These are phyloP conservation scores for Lanistes nyassanus DNA, from an alignment of 1,140 invertebrate genomes.

Conservation along the genomic window DNA sequence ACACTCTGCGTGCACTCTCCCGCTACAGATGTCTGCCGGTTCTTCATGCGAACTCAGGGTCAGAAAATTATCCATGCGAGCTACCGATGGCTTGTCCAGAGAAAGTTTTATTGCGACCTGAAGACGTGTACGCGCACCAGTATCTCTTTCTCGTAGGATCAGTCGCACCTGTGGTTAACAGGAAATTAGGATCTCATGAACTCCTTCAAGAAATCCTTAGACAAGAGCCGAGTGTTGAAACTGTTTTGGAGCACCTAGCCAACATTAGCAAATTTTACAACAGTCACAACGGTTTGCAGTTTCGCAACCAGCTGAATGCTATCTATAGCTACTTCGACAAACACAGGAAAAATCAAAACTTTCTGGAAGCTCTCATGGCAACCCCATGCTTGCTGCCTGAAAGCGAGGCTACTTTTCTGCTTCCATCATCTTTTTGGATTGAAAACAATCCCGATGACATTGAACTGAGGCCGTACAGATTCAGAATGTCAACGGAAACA, in stretches of 20 bases:
- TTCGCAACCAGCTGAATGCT: neutral
- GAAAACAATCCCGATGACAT: too few relatives aligned
- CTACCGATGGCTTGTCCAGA: neutral
- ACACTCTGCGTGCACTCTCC: conserved; percentile 1
- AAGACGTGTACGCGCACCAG: conserved; percentile 2
- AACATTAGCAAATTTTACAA: neutral
- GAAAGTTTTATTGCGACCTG: neutral
- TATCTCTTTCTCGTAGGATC: neutral
- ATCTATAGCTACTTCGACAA: neutral
- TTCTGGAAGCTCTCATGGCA: neutral
- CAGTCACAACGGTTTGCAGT: neutral
- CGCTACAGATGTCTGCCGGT: conserved; percentile 5
- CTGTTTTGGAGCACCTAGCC: conserved; percentile 5
- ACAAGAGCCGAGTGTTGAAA: neutral
- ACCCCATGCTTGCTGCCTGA: conserved; percentile 9
- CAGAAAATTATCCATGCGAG: conserved; percentile 5
- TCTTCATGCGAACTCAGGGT: conserved; percentile 1
- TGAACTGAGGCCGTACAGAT: too few relatives aligned
- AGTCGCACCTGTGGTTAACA: neutral
- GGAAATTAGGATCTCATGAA: neutral
- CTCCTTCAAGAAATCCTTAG: neutral
- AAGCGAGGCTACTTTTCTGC: neutral
- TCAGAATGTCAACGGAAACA: too few relatives aligned
- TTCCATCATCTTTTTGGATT: too few relatives aligned
- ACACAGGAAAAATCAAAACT: neutral